phyloP scores from a whole-genome alignment of 2,888 invertebrate species.

The Tipula unca region DNA sequence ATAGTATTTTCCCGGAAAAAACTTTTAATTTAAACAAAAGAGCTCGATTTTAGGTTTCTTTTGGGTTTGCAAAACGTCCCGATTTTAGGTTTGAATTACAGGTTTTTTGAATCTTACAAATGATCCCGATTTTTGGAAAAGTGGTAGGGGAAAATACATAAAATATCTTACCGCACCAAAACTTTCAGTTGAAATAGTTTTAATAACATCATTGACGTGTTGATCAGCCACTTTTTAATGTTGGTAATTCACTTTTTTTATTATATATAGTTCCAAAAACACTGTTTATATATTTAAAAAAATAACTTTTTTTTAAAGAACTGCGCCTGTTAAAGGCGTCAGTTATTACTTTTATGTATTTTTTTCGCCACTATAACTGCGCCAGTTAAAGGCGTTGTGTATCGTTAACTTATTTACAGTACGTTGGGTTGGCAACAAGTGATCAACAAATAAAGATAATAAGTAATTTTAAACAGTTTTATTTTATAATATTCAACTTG shows the following conservation, averaged over 20 bases:
- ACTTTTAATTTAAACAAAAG: not conserved
- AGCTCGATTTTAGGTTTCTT: not conserved
- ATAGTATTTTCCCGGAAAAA: not conserved
- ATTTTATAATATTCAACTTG: too few species aligned
- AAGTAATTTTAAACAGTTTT: too few species aligned
- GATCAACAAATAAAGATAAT: too few species aligned
- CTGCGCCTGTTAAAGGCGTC: too few species aligned
- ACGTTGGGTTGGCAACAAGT: too few species aligned
- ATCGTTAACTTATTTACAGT: too few species aligned
- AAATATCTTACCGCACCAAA: not conserved
- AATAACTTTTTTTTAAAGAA: too few species aligned
- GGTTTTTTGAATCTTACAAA: not conserved
- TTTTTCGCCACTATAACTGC: too few species aligned
- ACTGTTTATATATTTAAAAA: too few species aligned
- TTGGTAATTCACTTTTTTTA: not conserved
- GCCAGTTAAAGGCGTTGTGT: too few species aligned
- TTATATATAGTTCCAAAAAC: too few species aligned
- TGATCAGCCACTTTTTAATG: not conserved
- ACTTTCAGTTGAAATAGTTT: not conserved
- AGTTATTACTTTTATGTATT: too few species aligned
- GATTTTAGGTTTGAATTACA: not conserved
- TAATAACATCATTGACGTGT: not conserved
- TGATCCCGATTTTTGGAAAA: not conserved
- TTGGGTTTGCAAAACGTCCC: not conserved
- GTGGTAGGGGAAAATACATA: not conserved